phyloP scores from a whole-genome alignment of 2,113 vertebrate genomes.

The Pluvianellus socialis region DNA sequence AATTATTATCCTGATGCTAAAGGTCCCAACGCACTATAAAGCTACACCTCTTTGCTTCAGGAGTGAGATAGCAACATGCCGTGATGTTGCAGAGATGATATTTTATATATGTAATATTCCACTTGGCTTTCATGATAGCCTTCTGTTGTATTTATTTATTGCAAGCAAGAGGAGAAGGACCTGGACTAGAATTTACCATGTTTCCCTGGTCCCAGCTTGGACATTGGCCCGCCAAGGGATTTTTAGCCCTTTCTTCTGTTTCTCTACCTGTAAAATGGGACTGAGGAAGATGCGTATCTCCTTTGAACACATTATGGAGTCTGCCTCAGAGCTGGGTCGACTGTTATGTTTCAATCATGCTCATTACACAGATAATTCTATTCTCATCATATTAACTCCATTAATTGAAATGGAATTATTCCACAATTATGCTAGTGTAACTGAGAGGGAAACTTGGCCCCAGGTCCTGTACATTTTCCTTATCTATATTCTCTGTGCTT shows the following conservation, averaged over 20 bases:
- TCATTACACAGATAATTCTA: neutral
- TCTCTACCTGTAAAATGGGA: neutral
- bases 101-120: neutral
- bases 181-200: neutral
- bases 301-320: neutral
- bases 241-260: neutral
- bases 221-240: neutral
- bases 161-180: neutral
- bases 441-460: constrained; percentile 28
- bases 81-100: neutral
- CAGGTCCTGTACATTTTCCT: neutral
- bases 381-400: constrained; percentile 27
- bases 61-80: neutral
- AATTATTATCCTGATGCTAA: neutral
- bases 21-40: fast-evolving
- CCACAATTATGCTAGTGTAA: constrained; percentile 26
- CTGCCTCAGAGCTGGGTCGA: neutral
- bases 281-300: neutral
- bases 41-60: neutral
- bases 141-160: neutral
- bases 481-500: neutral
- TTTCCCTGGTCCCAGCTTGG: neutral
- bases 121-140: neutral
- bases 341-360: neutral
- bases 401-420: constrained; percentile 52